Base-by-base conservation (phyloP, 1,140 invertebrate species). In the Brachionus plicatilis region DNA sequence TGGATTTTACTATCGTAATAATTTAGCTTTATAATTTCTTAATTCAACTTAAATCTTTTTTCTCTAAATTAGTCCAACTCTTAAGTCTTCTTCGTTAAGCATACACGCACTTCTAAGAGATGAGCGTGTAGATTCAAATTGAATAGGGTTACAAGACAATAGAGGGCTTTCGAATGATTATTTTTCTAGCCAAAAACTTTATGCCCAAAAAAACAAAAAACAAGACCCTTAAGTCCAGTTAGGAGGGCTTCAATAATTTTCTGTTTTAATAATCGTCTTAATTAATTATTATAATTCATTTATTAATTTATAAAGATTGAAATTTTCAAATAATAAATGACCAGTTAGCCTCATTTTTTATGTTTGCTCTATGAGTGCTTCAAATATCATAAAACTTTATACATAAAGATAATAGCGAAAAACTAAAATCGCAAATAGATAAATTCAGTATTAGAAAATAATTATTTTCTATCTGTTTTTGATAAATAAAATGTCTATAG, bases 251-350 rank as follows among this genome's bases (percentile, higher is more conserved):
- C 53, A 20, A 60, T 60, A 60, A 60, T 60, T 60, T 60, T 60
- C 53, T 24, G 27, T 60, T 60, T 20, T 60, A 60, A 72, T 72
- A 72, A 72, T 72, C 68, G 68, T 5, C 33, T 72, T 72, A 41
- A 72, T 72, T 72, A 72, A 72, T 72, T 72, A 72, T 72, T 41
- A 72, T 72, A 72, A 72, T 72, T 72, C 33, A 72, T 72, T 72
- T 41, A 72, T 41, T 41, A 72, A 72, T 41, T 72, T 72, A 41
- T 43, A 72, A 17, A 72, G 33, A 41, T 33, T 33, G n/a, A 33
- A 68, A 33, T 68, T 37, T 68, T 68, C 66, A 68, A 68, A 68
- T 33, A 68, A 43, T 43, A 72, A 72, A 72, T 72, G 68, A 72
- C 68, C 68, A 72, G 68, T 72, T 72, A 72, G 68, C 68, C 68